Conservation (phyloP, 2,113 vertebrate genomes). For the Mastomys coucha region DNA sequence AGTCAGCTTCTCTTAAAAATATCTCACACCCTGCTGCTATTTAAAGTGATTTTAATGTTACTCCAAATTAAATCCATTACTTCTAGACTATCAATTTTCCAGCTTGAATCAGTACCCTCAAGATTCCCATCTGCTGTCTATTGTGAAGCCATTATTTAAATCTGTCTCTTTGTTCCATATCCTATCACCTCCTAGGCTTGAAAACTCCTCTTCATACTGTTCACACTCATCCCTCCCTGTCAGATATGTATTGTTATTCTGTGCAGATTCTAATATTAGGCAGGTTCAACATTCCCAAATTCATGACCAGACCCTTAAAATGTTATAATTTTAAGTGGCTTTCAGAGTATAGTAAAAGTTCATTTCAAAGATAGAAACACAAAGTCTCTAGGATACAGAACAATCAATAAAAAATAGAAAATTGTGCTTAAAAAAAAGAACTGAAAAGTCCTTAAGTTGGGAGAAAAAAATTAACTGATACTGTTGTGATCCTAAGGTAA, state of each 20-base stretch:
- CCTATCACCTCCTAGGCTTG: background rate
- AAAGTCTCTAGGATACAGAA: background rate
- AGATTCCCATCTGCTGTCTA: slow-evolving; percentile 66
- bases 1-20: slow-evolving; percentile 45
- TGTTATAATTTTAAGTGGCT: background rate
- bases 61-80: slow-evolving; percentile 79
- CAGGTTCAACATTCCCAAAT: background rate
- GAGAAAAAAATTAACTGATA: background rate
- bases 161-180: slow-evolving; percentile 2
- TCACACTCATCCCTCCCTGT: background rate
- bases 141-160: slow-evolving; percentile 48
- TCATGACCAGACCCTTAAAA: background rate
- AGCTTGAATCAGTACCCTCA: slow-evolving; percentile 73
- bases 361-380: background rate
- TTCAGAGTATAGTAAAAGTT: background rate
- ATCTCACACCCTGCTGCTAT: slow-evolving; percentile 18
- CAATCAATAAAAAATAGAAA: background rate
- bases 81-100: slow-evolving; percentile 78
- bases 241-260: background rate
- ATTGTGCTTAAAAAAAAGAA: background rate
- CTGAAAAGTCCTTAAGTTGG: background rate
- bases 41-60: slow-evolving; percentile 74
- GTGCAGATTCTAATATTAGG: background rate
- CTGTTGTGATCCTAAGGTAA: background rate
- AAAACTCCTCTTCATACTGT: background rate